phyloP scores from a whole-genome alignment of 1,140 invertebrate species.

The Sitobion miscanthi region DNA sequence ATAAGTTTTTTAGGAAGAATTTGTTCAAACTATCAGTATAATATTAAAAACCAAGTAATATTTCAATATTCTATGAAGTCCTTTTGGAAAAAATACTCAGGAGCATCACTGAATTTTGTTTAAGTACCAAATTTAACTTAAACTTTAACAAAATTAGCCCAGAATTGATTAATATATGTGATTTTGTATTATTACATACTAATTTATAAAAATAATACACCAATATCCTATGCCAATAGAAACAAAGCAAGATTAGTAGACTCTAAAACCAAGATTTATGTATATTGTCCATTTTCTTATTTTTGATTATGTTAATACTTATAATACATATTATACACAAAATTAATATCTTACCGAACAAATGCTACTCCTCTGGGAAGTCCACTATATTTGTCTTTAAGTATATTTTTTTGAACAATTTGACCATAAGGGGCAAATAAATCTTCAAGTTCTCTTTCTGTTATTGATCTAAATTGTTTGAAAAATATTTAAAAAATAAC shows the following conservation, averaged over 20 bases:
- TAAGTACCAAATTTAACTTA: too few species aligned
- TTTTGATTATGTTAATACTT: not conserved
- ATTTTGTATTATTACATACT: too few species aligned
- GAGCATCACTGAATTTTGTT: too few species aligned
- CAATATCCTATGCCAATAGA: not conserved
- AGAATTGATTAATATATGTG: too few species aligned
- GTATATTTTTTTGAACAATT: conserved; percentile 88
- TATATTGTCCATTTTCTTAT: not conserved
- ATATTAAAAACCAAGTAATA: not conserved
- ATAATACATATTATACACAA: not conserved
- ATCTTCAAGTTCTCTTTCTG: conserved; percentile 80
- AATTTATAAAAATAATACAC: not conserved
- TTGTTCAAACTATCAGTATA: not conserved
- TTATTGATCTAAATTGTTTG: conserved; percentile 68
- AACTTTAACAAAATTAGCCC: too few species aligned
- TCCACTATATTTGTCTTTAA: conserved; percentile 86
- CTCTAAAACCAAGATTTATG: not conserved
- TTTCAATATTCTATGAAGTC: not conserved
- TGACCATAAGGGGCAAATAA: conserved; percentile 86
- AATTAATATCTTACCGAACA: conserved; percentile 74
- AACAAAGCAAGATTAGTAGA: not conserved
- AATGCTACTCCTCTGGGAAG: conserved; percentile 87
- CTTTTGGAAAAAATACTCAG: not conserved
- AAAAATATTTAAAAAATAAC: not conserved
- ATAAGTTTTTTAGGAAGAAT: not conserved